Percentiles rank a stretch among this genome's conserved stretches.
Conservation (phyloP, 2,113 vertebrate species). For the Neodontobutis hainanensis region DNA sequence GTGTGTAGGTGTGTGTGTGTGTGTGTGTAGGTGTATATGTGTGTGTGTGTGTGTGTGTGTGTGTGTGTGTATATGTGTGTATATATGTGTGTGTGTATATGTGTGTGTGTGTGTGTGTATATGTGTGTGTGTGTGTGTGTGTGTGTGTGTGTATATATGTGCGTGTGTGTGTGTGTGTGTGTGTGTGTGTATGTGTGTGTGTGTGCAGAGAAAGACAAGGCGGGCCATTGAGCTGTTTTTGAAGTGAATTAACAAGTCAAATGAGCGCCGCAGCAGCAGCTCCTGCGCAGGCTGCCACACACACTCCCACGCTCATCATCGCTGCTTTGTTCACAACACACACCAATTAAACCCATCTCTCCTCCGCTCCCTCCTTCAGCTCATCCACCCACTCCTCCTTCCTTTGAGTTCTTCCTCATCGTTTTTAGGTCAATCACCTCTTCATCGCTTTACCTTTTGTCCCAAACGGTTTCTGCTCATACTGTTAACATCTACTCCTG, state of each 20-base stretch:
- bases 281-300: not conserved
- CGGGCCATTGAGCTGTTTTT: conserved; percentile 70
- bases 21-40: no score
- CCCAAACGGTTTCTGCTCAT: not conserved
- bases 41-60: not conserved
- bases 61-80: not conserved
- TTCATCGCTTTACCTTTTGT: not conserved
- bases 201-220: conserved; percentile 54
- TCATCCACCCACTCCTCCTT: not conserved
- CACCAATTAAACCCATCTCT: not conserved
- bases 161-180: not conserved
- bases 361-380: not conserved
- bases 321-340: not conserved
- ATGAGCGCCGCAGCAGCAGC: conserved; percentile 55
- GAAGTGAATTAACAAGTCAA: conserved; percentile 78
- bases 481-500: no score
- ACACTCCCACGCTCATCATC: conserved; percentile 57
- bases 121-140: conserved; percentile 4
- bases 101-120: conserved; percentile 4
- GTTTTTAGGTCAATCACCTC: not conserved
- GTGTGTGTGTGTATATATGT: no score
- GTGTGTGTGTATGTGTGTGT: no score
- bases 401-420: not conserved
- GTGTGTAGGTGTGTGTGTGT: conserved; percentile 1
- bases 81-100: no score